Evolutionary conservation across 2,797 vertebrate species (phyloP).

Genomic region (Mormyrus hasselquistii): DNA sequence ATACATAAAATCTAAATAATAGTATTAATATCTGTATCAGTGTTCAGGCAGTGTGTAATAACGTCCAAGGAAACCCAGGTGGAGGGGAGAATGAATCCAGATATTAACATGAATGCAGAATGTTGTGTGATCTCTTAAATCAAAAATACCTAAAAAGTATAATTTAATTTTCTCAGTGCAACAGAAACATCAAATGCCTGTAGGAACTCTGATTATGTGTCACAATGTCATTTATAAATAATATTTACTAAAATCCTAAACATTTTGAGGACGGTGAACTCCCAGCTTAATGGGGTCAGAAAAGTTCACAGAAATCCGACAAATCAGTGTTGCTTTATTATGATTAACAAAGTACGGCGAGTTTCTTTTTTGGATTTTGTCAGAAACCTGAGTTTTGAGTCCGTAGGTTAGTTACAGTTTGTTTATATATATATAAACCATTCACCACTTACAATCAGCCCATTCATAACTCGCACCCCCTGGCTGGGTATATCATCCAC

Average conservation of each 20-base stretch:
- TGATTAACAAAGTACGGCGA: not conserved
- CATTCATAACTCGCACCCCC: conserved; percentile 3
- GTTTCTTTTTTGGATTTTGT: not conserved
- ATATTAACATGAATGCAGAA: not conserved
- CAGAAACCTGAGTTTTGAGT: not conserved
- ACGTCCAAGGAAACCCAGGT: not conserved
- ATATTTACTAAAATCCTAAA: not conserved
- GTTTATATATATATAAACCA: not conserved
- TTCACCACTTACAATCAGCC: conserved; percentile 10
- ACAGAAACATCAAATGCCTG: not conserved
- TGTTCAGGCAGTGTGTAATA: not conserved
- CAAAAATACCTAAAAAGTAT: not conserved
- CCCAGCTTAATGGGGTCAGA: not conserved
- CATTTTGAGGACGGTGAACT: not conserved
- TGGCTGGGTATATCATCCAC: not conserved
- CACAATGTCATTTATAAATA: not conserved
- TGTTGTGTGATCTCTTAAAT: not conserved
- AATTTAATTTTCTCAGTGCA: not conserved
- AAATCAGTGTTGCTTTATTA: not conserved
- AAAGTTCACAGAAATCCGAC: not conserved
- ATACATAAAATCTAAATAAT: not conserved
- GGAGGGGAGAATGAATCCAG: not conserved
- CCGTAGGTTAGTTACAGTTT: not conserved
- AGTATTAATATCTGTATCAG: not conserved
- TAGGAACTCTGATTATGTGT: not conserved